phyloP scores from a whole-genome alignment of 2,113 vertebrate species.

The Cololabis saira region DNA sequence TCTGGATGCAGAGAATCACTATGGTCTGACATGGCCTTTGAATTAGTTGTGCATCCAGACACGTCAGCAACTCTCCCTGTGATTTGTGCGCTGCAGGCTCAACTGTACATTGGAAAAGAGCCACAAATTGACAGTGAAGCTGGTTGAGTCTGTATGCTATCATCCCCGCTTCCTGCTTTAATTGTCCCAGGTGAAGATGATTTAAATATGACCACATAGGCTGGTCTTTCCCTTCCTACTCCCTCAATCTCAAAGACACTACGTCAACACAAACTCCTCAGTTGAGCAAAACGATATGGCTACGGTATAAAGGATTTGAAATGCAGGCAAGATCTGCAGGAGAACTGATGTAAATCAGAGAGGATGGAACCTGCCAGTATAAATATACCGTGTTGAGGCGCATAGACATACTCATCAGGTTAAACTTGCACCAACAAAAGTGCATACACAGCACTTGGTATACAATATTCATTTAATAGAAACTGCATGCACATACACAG shows the following conservation, averaged over 20 bases:
- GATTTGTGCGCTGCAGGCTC: conserved; percentile 76
- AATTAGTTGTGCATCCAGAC: conserved; percentile 77
- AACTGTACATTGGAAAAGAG: conserved; percentile 56
- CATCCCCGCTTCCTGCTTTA: conserved; percentile 43
- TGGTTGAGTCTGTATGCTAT: conserved; percentile 26
- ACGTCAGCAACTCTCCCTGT: conserved; percentile 78
- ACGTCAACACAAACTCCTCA: conserved; percentile 5
- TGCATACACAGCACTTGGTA: background rate
- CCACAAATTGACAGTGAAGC: conserved; percentile 63
- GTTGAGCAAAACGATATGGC: conserved; percentile 17
- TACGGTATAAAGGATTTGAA: conserved; percentile 14
- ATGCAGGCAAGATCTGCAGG: conserved; percentile 22
- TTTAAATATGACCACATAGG: conserved; percentile 39
- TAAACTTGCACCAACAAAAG: conserved; percentile 9
- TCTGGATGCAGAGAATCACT: conserved; percentile 65
- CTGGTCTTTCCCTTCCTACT: conserved; percentile 13
- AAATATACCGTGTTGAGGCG: conserved; percentile 18
- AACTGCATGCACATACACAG: background rate
- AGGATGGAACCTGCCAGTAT: conserved; percentile 27
- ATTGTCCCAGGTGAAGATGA: conserved; percentile 56
- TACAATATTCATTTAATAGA: conserved; percentile 5
- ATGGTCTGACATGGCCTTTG: conserved; percentile 68
- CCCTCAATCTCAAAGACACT: conserved; percentile 8
- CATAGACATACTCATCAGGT: background rate
- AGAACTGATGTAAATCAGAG: conserved; percentile 49